Evolutionary conservation across 2,888 invertebrate species (phyloP).

Genomic region (Brachyopa scutellaris): DNA sequence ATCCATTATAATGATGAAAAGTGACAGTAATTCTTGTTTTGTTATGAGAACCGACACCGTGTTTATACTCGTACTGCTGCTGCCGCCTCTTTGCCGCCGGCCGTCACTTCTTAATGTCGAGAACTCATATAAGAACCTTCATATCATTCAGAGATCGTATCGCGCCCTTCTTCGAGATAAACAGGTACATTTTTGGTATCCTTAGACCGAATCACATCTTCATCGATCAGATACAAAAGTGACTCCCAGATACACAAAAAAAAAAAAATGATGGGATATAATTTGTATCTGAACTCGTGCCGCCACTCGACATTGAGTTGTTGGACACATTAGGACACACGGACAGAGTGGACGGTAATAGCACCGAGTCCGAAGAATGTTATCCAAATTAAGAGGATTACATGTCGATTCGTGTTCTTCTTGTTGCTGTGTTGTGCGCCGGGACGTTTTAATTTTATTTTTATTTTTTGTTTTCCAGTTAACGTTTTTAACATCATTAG

Average conservation of each 20-base stretch:
- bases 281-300: conserved; percentile 65
- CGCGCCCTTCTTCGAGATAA: conserved; percentile 5
- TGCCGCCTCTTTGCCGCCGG: too few species aligned
- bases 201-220: conserved; percentile 58
- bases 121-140: conserved; percentile 38
- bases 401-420: conserved; percentile 35
- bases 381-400: conserved; percentile 71
- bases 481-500: conserved; percentile 67
- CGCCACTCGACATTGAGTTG: conserved; percentile 61
- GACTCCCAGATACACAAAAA: conserved; percentile 4
- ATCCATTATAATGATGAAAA: conserved; percentile 71
- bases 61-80: conserved; percentile 3
- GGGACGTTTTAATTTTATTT: background rate
- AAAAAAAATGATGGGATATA: conserved; percentile 2
- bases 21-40: conserved; percentile 75
- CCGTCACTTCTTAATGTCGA: conserved; percentile 36
- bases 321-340: conserved; percentile 54
- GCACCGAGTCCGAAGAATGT: conserved; percentile 59
- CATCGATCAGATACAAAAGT: conserved; percentile 33
- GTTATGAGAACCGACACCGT: conserved; percentile 45
- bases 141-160: conserved; percentile 68
- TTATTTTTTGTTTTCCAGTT: conserved; percentile 29
- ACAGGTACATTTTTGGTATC: conserved; percentile 42
- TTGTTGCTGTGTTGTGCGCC: background rate
- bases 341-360: conserved; percentile 25